Percentiles rank a stretch among this genome's conserved stretches.
Evolutionary conservation across 2,888 invertebrate genomes (phyloP).

Genomic region (Sinhomidia bicolor): DNA sequence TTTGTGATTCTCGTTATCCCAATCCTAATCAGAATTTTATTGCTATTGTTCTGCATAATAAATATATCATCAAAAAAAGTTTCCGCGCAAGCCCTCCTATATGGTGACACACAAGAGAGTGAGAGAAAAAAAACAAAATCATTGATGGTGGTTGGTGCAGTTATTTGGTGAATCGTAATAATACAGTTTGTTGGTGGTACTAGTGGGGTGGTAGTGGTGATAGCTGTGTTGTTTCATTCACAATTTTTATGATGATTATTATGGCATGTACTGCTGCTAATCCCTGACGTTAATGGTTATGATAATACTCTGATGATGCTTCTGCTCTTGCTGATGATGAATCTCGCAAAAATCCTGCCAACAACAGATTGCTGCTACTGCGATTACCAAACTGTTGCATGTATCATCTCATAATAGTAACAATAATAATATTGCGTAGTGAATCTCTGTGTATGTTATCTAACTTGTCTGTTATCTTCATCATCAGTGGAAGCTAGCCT

Average conservation of each 20-base stretch:
- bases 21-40: slow-evolving; percentile 63
- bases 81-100: not conserved
- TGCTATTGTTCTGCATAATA: slow-evolving; percentile 56
- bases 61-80: slow-evolving; percentile 43
- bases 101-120: not conserved
- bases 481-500: not conserved
- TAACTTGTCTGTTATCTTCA: not conserved
- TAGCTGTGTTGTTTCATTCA: not conserved
- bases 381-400: not conserved
- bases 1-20: slow-evolving; percentile 48
- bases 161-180: too few relatives aligned
- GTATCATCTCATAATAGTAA: not conserved
- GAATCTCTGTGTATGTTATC: not conserved
- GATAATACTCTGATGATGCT: not conserved
- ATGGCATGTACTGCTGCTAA: slow-evolving; percentile 26
- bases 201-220: not conserved
- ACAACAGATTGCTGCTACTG: not conserved
- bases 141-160: not conserved
- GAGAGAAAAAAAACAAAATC: not conserved
- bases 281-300: slow-evolving; percentile 21
- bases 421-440: not conserved
- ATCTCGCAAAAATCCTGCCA: not conserved
- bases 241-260: slow-evolving; percentile 36
- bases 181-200: not conserved
- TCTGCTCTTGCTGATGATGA: not conserved